Base-by-base conservation (phyloP, 2,113 vertebrate species). In the Gymnocephalus cernua region DNA sequence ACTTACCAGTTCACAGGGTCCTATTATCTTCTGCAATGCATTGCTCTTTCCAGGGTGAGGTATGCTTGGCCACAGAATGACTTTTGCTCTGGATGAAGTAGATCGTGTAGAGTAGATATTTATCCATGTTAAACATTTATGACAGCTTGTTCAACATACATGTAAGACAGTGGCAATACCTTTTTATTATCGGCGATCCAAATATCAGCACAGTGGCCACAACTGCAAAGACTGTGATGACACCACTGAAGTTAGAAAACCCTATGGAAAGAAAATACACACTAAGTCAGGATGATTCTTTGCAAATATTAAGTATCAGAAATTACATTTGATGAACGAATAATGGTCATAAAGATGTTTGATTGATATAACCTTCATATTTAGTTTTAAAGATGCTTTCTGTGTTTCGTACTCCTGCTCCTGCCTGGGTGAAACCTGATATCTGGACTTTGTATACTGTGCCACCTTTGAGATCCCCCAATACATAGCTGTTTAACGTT, bases 21-120 rank as follows among this genome's bases (percentile, higher is more conserved):
- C 82, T 54, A 90, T 90, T 53, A 94, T 93, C 79, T 95, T 95
- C 86, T 95, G 94, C 62, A 96, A 91, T 13, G 92, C 94, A 2
- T 80, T 92, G 89, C 96, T 97, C 4, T 95, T 93, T 66, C 70
- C 84, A 13, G 96, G 97, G 77, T 91, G 95, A 10, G 96, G 96
- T 71, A 97, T 86, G 71, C 87, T 94, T 2, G 93, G 93, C 95
- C 96, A 97, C 63, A 95, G 54, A 51, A 75, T 13, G 10, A n/a
- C 47, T 74, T 89, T 91, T 1, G 16, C 38, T 76, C 89, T 92
- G 48, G 6, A 64, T 32, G 27, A 21, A 53, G 32, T 6, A 53
- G 16, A 5, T 4, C 11, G 64, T 48, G 19, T 2, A 12, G 18
- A 59, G 41, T 25, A 64, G 3, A 45, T 56, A 10, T 38, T 27